Base-by-base conservation (phyloP, 2,888 invertebrate species). In the Macropis europaea region DNA sequence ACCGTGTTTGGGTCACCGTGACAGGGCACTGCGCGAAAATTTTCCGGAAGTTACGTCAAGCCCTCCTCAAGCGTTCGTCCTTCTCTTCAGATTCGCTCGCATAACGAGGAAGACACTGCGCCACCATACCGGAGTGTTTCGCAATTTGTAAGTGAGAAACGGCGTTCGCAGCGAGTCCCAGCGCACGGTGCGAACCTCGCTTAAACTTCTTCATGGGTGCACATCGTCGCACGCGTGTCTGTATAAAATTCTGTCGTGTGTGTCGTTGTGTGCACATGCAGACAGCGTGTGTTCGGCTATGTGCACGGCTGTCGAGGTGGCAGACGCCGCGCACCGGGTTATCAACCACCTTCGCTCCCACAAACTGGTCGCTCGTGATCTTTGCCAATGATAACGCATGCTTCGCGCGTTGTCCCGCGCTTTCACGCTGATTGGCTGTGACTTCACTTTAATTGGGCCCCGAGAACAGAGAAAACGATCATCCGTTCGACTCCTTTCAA, bases 91-190 rank as follows among this genome's bases (percentile, higher is more conserved):
- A 5, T 36, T 66, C 24, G 38, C 50, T 42, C 52, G 11, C 22
- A 22, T 66, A 77, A 76, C 60, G 36, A 71, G 66, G 66, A 73
- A 67, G 64, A 62, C 71, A 57, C 28, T 54, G 54, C 22, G 42
- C 28, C 53, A 26, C 34, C 36, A 47, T 52, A 30, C 17, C 7
- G 42, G 64, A 64, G 45, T 60, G 28, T 84, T 79, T 81, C 82
- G 82, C 75, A 84, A 84, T 79, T 77, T 71, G 70, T 68, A 80
- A 84, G 84, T 77, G 82, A 84, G 83, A 84, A 82, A 78, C 76
- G 26, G 30, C 73, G 77, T 78, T 83, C 50, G 40, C 48, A 48
- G 38, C 22, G 73, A 67, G 67, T 83, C 81, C 61, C 83, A 77
- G 81, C 77, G 60, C 47, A 40, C 73, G 45, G 38, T 59, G 53